Evolutionary conservation across 92 coral and sea anemone species (phyloP).

Genomic region (Montipora capitata): DNA sequence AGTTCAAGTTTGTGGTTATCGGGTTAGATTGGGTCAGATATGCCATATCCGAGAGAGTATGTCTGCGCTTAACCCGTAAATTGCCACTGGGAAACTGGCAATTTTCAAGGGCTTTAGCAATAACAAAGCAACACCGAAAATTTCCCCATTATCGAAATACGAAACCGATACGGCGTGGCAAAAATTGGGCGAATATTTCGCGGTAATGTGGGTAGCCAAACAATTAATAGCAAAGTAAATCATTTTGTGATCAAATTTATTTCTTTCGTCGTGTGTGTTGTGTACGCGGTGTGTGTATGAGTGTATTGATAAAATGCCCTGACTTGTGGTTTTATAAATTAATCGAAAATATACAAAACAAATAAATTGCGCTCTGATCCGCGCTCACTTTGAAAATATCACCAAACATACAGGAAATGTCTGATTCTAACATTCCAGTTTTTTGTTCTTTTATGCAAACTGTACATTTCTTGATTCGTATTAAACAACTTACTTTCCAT

Average conservation of each 20-base stretch:
- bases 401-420: conserved; percentile 69
- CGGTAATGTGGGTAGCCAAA: not conserved
- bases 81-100: not conserved
- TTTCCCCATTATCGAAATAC: not conserved
- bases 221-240: not conserved
- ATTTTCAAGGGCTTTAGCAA: not conserved
- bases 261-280: conserved; percentile 31
- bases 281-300: conserved; percentile 3
- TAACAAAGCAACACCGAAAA: not conserved
- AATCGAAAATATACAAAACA: conserved; percentile 73
- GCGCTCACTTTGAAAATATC: conserved; percentile 59
- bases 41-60: conserved; percentile 22
- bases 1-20: conserved; percentile 31
- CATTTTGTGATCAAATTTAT: conserved; percentile 27
- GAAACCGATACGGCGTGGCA: not conserved
- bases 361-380: conserved; percentile 57
- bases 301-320: conserved; percentile 28
- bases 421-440: conserved; percentile 51
- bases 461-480: conserved; percentile 23
- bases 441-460: conserved; percentile 58
- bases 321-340: conserved; percentile 65
- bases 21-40: conserved; percentile 71
- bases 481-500: conserved; percentile 22
- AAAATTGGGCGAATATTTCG: not conserved
- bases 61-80: conserved; percentile 28